These are phyloP conservation scores for Lucilia cuprina DNA, from an alignment of 1,140 invertebrate species.

Conservation along the genomic window DNA sequence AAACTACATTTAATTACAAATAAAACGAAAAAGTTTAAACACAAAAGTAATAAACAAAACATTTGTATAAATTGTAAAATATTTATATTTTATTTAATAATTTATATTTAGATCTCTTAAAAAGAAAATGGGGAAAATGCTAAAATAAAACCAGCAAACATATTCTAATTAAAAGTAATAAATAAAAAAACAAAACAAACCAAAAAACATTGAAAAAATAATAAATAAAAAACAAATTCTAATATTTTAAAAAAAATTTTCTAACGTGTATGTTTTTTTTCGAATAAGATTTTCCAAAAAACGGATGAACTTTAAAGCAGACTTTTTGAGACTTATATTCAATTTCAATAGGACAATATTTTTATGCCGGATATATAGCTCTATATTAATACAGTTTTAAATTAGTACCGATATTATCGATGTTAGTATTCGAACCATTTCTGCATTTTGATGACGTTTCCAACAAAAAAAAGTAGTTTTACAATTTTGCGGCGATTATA, in stretches of 20 bases:
- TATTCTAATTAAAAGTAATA: conserved; percentile 28
- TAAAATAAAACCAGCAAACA: not conserved
- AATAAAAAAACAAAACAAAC: not conserved
- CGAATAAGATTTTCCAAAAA: too few species aligned
- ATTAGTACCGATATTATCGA: too few species aligned
- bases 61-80: conserved; percentile 29
- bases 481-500: too few species aligned
- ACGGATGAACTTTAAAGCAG: too few species aligned
- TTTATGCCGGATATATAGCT: too few species aligned
- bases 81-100: conserved; percentile 25
- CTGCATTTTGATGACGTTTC: too few species aligned
- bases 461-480: too few species aligned
- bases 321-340: too few species aligned
- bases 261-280: too few species aligned
- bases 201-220: not conserved
- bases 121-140: not conserved
- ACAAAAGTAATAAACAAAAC: not conserved
- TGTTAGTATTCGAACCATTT: too few species aligned
- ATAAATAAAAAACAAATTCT: not conserved
- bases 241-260: not conserved
- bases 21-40: not conserved
- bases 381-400: too few species aligned
- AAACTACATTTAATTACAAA: not conserved
- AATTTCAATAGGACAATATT: too few species aligned
- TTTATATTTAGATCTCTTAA: conserved; percentile 21